A percentile compares a stretch with the other conserved stretches of the same genome.
These are phyloP conservation scores for Melipona beecheii DNA, from an alignment of 2,888 invertebrate species.

Conservation along the genomic window DNA sequence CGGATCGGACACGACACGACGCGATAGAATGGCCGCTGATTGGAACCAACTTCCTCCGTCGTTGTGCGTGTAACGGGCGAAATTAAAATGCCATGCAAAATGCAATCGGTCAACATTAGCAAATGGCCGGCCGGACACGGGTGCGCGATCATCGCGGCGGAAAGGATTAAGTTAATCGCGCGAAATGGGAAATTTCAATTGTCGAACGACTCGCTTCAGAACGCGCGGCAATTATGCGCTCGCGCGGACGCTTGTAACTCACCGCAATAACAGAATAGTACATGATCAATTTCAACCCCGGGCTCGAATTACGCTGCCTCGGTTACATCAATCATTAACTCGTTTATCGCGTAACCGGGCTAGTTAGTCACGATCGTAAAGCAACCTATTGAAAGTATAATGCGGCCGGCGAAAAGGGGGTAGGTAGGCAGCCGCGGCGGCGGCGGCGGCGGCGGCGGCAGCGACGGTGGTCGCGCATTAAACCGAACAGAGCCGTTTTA, in stretches of 20 bases:
- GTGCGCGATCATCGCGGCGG: slow-evolving; percentile 20
- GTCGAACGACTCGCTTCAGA: slow-evolving; percentile 43
- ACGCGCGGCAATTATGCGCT: slow-evolving; percentile 47
- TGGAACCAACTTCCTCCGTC: not conserved
- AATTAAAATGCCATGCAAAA: not conserved
- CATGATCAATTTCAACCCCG: slow-evolving; percentile 45
- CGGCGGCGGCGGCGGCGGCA: not conserved
- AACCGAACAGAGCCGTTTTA: slow-evolving; percentile 35
- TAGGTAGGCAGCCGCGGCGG: not conserved
- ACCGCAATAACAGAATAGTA: slow-evolving; percentile 53
- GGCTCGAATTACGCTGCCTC: slow-evolving; percentile 35
- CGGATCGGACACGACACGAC: not conserved
- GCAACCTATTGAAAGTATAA: slow-evolving; percentile 58
- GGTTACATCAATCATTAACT: slow-evolving; percentile 58
- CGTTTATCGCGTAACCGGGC: slow-evolving; percentile 52
- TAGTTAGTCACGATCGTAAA: slow-evolving; percentile 55
- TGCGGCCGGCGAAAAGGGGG: slow-evolving; percentile 18
- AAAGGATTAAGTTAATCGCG: slow-evolving; percentile 50
- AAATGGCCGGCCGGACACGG: not conserved
- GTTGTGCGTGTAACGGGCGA: not conserved
- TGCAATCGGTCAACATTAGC: not conserved
- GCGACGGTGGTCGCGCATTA: slow-evolving; percentile 1
- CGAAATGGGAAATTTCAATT: slow-evolving; percentile 58
- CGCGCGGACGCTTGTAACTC: slow-evolving; percentile 40
- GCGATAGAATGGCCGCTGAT: not conserved